Conservation (phyloP, 2,797 vertebrate species). For the Chiroxiphia lanceolata region DNA sequence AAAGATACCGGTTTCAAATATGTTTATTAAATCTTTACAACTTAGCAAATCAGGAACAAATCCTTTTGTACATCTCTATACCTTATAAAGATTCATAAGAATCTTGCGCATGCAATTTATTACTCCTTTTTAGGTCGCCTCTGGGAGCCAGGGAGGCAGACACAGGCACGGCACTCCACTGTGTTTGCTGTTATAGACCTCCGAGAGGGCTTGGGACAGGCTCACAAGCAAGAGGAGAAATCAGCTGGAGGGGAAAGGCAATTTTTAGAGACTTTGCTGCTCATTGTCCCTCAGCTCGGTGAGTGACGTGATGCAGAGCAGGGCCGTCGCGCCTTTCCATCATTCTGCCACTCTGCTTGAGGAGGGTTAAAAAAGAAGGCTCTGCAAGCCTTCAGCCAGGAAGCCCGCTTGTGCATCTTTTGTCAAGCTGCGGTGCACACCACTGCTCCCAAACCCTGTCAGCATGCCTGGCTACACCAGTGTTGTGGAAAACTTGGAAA, state of each 20-base stretch:
- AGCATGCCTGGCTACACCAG: background rate
- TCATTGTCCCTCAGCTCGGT: accelerated
- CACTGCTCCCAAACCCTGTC: background rate
- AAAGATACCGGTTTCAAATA: background rate
- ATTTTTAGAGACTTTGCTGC: background rate
- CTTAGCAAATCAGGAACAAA: background rate
- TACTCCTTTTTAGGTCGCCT: background rate
- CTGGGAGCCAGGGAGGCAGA: background rate
- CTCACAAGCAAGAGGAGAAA: accelerated
- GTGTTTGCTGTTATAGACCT: background rate
- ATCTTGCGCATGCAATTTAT: background rate
- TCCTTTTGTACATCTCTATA: background rate
- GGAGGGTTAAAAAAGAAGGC: accelerated
- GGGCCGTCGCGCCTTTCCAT: background rate
- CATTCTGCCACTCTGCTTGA: background rate
- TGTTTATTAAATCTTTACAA: background rate
- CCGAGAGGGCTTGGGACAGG: background rate
- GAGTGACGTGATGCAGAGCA: conserved; percentile 1
- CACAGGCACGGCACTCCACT: background rate
- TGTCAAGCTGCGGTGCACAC: background rate
- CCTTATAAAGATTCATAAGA: background rate
- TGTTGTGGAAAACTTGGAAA: background rate
- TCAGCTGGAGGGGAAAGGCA: background rate
- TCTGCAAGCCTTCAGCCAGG: background rate
- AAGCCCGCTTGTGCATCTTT: background rate